Evolutionary conservation across 2,888 invertebrate genomes (phyloP), one percentile per base, ranked within the genome.

Genomic region (Drosophila tanythrix): DNA sequence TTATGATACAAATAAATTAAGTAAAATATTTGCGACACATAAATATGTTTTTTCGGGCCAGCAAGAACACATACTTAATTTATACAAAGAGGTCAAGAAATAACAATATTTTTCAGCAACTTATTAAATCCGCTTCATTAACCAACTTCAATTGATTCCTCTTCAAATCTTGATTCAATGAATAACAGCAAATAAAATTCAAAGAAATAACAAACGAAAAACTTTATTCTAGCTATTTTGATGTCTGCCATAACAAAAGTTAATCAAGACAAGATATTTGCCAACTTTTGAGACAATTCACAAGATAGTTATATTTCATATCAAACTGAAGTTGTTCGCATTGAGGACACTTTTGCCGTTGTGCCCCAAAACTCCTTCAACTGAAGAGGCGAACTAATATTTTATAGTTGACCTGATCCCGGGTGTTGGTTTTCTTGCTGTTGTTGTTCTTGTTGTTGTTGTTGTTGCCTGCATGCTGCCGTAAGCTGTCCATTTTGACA

Each of bases 401-500:
- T 25, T 46, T 29, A 29, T 40, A 18, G 21, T 29, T 31, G 56
- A 29, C 27, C 33, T 10, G 27, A 38, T 38, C n/a, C 18, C 3
- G 27, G 27, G 55, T 38, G 21, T n/a, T 11, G 21, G 31, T 11
- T 18, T 7, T 48, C 2, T 33, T 33, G 11, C 10, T 25, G 25
- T n/a, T n/a, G n/a, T n/a, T n/a, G n/a, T n/a, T n/a, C n/a, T 25
- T 13, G 7, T 15, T 25, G 21, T 25, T 25, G 46, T 8, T 15
- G 36, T 18, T 38, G 35, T 6, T 38, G 40, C 40, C 31, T 31
- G 10, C 31, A 3, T 48, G 48, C 13, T 8, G 3, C 27, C 27
- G 27, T 56, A 40, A 57, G 40, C 31, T 40, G 55, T 36, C 55
- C 55, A 21, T 35, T 74, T 61, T 61, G 69, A 69, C 59, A 55